Percentiles rank a stretch among this genome's conserved stretches.
Conservation (phyloP, 2,113 vertebrate species). For the Petrocephalus microphthalmus region DNA sequence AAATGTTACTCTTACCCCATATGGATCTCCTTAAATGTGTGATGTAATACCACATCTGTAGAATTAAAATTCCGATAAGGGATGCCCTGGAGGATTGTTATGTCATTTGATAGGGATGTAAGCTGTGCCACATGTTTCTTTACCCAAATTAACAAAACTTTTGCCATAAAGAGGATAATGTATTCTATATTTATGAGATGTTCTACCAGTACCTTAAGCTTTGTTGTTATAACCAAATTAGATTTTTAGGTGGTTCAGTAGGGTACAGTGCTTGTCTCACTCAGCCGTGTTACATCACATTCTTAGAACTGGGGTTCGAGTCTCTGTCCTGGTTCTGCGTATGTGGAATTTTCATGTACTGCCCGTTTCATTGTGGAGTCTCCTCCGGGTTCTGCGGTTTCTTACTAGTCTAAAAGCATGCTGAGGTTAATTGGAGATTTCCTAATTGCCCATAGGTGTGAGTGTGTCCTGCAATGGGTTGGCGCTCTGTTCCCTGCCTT, state of each 20-base stretch:
- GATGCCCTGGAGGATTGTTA: background rate
- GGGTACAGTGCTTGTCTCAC: background rate
- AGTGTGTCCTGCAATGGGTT: background rate
- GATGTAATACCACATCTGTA: background rate
- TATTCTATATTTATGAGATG: background rate
- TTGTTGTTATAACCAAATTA: background rate
- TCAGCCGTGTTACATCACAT: background rate
- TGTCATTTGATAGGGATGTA: background rate
- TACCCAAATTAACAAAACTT: background rate
- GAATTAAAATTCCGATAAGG: background rate
- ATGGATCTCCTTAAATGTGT: background rate
- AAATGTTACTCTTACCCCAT: background rate
- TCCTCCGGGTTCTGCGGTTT: background rate
- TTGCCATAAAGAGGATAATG: background rate
- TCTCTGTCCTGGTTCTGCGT: background rate
- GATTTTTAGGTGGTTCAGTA: background rate
- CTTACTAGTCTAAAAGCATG: background rate
- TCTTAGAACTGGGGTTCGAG: background rate
- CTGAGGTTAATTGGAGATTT: background rate
- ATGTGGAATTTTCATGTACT: background rate
- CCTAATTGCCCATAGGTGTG: background rate
- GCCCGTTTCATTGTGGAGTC: background rate
- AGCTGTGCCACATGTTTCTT: background rate
- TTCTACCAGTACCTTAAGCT: background rate
- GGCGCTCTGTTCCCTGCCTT: background rate